Conservation (phyloP, 2,888 invertebrate species). For the Bombylius major region DNA sequence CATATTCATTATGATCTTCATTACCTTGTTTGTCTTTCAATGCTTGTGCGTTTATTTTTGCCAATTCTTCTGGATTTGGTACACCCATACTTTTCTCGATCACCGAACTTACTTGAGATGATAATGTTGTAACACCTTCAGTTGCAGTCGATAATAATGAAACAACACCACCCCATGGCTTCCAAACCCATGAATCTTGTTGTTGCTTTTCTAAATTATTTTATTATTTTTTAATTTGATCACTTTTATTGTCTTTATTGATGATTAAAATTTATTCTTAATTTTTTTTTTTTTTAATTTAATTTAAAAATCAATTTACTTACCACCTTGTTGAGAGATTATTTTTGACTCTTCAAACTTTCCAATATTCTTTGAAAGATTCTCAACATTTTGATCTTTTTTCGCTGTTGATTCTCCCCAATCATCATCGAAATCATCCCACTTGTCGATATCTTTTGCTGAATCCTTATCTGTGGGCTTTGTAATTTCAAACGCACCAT, state of each 20-base stretch:
- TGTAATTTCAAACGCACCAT: constrained; percentile 25
- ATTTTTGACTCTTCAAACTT: too few species aligned
- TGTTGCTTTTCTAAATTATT: constrained; percentile 6
- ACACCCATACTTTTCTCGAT: constrained; percentile 72
- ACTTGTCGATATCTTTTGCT: constrained; percentile 26
- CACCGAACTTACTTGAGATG: constrained; percentile 65
- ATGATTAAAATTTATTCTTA: neutral
- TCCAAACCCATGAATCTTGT: constrained; percentile 44
- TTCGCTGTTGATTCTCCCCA: constrained; percentile 23
- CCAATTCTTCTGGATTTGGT: constrained; percentile 69
- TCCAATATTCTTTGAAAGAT: too few species aligned
- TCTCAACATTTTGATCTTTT: too few species aligned
- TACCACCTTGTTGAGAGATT: too few species aligned
- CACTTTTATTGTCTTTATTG: neutral
- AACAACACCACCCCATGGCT: constrained; percentile 62
- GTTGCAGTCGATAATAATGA: constrained; percentile 64
- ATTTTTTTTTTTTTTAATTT: too few species aligned
- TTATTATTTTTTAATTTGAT: neutral
- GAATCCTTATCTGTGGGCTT: constrained; percentile 4
- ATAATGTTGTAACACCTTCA: constrained; percentile 62
- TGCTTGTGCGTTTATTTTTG: constrained; percentile 34
- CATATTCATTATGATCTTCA: constrained; percentile 3
- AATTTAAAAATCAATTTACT: too few species aligned
- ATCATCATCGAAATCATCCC: constrained; percentile 44
- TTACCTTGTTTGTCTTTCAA: constrained; percentile 17